Percentiles rank a stretch among this genome's conserved stretches.
These are phyloP conservation scores for Notarius lentiginosus DNA, from an alignment of 2,113 vertebrate species.

Conservation along the genomic window DNA sequence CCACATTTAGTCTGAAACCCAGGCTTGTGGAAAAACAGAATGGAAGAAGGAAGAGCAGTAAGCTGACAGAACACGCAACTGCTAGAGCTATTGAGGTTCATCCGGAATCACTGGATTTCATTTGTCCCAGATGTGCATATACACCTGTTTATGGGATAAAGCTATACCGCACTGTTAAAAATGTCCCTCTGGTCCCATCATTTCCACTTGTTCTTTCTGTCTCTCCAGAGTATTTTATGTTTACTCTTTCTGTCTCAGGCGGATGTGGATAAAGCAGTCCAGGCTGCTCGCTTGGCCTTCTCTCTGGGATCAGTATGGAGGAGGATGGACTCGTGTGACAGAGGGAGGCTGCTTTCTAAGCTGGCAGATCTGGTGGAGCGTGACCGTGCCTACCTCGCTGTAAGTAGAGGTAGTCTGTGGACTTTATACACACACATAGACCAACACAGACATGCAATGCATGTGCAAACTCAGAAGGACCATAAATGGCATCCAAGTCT, in stretches of 20 bases:
- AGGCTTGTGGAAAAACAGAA: constrained; percentile 38
- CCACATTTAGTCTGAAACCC: not conserved
- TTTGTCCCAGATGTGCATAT: constrained; percentile 44
- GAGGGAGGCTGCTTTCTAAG: constrained; percentile 88
- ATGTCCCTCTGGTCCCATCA: not conserved
- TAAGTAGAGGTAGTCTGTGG: constrained; percentile 66
- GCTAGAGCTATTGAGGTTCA: constrained; percentile 37
- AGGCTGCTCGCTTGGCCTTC: constrained; percentile 90
- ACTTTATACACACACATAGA: not conserved
- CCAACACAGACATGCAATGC: not conserved
- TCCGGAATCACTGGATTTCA: constrained; percentile 41
- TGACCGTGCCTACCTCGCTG: constrained; percentile 88
- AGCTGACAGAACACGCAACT: constrained; percentile 25
- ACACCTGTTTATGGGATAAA: constrained; percentile 40
- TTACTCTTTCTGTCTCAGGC: constrained; percentile 67
- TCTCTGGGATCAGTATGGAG: constrained; percentile 92
- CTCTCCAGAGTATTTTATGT: not conserved
- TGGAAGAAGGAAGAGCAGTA: constrained; percentile 29
- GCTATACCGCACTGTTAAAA: constrained; percentile 5
- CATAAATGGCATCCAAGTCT: not conserved
- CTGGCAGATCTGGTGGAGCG: constrained; percentile 94
- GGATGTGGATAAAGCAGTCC: constrained; percentile 92
- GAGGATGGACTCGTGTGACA: constrained; percentile 94
- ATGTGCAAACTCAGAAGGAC: not conserved
- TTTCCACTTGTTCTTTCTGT: not conserved